Evolutionary conservation across 2,888 invertebrate species (phyloP).

Genomic region (Cremastobaeus sp.): DNA sequence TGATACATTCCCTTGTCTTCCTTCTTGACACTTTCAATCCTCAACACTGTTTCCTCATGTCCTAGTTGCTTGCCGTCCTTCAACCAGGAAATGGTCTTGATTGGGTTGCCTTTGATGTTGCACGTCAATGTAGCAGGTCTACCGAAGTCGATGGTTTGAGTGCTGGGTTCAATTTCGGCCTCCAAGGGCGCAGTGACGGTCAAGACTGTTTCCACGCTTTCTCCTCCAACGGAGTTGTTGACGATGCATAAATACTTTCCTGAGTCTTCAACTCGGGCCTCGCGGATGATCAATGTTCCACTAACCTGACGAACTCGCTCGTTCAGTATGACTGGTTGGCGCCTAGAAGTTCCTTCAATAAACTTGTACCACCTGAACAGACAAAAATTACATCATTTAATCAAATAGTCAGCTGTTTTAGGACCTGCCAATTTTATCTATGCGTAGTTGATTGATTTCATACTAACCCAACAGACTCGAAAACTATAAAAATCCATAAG

Average conservation of each 20-base stretch:
- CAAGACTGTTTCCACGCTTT: slow-evolving; percentile 94
- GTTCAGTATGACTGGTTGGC: slow-evolving; percentile 92
- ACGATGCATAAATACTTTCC: slow-evolving; percentile 97
- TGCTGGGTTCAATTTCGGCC: slow-evolving; percentile 92
- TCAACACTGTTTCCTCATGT: slow-evolving; percentile 88
- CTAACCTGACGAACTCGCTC: slow-evolving; percentile 95
- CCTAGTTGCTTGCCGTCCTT: slow-evolving; percentile 94
- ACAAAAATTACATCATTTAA: slow-evolving; percentile 65
- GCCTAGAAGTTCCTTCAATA: slow-evolving; percentile 90
- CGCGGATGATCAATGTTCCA: slow-evolving; percentile 94
- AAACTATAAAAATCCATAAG: too few relatives aligned
- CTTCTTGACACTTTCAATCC: slow-evolving; percentile 93
- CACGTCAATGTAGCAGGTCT: slow-evolving; percentile 95
- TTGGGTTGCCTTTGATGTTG: slow-evolving; percentile 92
- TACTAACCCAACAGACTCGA: too few relatives aligned
- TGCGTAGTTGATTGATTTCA: too few relatives aligned
- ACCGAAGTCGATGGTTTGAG: slow-evolving; percentile 95
- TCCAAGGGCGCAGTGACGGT: slow-evolving; percentile 95
- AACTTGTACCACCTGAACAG: slow-evolving; percentile 96
- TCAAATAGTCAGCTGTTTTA: too few relatives aligned
- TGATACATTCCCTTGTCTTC: slow-evolving; percentile 99
- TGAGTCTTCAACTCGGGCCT: slow-evolving; percentile 94
- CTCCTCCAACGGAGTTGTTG: slow-evolving; percentile 95
- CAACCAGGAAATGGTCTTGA: slow-evolving; percentile 93
- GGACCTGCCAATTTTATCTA: too few relatives aligned